Conservation (phyloP, 2,113 vertebrate species). For the Tyrannus savana region DNA sequence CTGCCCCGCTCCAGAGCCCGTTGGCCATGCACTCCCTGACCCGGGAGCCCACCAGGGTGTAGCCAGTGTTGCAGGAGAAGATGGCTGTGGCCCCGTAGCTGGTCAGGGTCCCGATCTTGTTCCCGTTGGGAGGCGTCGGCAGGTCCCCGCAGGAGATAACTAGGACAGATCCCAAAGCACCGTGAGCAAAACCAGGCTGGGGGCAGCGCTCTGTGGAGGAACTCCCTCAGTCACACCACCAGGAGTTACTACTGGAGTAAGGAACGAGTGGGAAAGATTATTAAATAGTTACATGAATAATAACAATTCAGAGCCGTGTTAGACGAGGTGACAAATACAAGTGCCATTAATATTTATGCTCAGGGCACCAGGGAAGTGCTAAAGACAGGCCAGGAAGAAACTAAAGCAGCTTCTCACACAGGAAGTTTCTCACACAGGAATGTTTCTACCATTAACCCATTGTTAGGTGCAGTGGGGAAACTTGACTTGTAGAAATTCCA, state of each 20-base stretch:
- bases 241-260: accelerated
- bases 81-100: constrained; percentile 93
- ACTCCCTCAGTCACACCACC: accelerated
- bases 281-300: neutral
- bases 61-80: constrained; percentile 97
- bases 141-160: constrained; percentile 97
- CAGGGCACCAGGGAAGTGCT: neutral
- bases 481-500: neutral
- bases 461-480: neutral
- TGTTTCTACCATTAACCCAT: neutral
- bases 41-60: constrained; percentile 93
- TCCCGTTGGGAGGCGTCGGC: constrained; percentile 89
- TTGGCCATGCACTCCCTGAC: constrained; percentile 97
- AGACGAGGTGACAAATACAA: neutral
- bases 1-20: constrained; percentile 94
- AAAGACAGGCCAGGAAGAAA: neutral
- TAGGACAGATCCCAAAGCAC: constrained; percentile 44
- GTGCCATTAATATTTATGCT: neutral
- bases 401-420: neutral
- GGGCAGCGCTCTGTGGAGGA: accelerated
- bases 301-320: accelerated
- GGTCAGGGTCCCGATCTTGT: constrained; percentile 93
- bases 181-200: neutral
- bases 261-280: neutral
- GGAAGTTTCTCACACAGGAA: neutral